These are phyloP conservation scores for Syrista parreyssii DNA, from an alignment of 2,888 invertebrate species.

Conservation along the genomic window DNA sequence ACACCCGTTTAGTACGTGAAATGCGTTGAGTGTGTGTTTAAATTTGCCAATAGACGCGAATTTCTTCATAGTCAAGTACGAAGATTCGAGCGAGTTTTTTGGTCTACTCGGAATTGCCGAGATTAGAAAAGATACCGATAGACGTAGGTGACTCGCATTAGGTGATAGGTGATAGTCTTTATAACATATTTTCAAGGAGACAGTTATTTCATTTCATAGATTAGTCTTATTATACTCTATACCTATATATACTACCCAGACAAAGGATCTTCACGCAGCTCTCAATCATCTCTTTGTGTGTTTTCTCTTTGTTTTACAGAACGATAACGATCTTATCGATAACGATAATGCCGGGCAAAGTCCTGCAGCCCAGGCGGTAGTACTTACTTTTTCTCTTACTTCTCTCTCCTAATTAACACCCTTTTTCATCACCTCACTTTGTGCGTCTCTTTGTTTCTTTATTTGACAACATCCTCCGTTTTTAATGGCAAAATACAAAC, in stretches of 20 bases:
- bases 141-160: slow-evolving; percentile 28
- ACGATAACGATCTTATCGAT: slow-evolving; percentile 66
- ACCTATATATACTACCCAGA: slow-evolving; percentile 16
- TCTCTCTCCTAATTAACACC: slow-evolving; percentile 17
- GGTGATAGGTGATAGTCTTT: slow-evolving; percentile 21
- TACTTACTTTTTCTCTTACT: slow-evolving; percentile 59
- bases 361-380: slow-evolving; percentile 67
- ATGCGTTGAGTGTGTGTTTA: no score
- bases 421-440: slow-evolving; percentile 15
- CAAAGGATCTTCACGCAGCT: slow-evolving; percentile 48
- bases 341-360: slow-evolving; percentile 66
- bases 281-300: slow-evolving; percentile 61
- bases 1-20: no score
- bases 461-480: background rate
- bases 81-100: no score
- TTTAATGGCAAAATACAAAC: background rate
- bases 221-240: background rate
- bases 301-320: slow-evolving; percentile 65
- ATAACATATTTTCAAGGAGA: no score
- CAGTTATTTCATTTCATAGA: no score
- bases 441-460: slow-evolving; percentile 6
- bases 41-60: no score
- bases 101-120: background rate
- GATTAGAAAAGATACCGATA: slow-evolving; percentile 12
- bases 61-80: no score